Evolutionary conservation across 2,888 invertebrate genomes (phyloP).

Genomic region (Marasmarcha lunaedactyla): DNA sequence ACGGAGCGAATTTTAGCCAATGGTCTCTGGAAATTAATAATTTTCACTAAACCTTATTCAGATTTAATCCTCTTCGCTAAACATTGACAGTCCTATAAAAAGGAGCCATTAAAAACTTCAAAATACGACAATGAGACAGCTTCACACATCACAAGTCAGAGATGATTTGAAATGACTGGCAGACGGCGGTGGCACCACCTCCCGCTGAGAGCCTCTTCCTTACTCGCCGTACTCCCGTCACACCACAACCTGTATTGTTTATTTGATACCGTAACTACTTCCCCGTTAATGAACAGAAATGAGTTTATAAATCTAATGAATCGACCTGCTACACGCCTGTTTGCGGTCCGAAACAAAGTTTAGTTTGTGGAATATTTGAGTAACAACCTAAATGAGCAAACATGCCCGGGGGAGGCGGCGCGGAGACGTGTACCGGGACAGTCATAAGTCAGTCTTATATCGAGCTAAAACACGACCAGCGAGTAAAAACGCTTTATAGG

Average conservation of each 20-base stretch:
- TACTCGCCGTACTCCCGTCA: not conserved
- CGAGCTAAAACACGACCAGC: too few relatives aligned
- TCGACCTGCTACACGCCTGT: slow-evolving; percentile 10
- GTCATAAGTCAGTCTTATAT: too few relatives aligned
- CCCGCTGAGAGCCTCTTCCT: not conserved
- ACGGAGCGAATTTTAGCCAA: too few relatives aligned
- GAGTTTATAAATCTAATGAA: slow-evolving; percentile 20
- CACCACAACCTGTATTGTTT: not conserved
- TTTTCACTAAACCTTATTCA: too few relatives aligned
- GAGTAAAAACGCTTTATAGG: not conserved
- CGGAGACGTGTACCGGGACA: too few relatives aligned
- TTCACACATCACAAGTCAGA: not conserved
- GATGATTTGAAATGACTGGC: not conserved
- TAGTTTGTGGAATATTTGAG: slow-evolving; percentile 14
- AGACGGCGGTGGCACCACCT: not conserved
- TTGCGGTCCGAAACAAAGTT: slow-evolving; percentile 14
- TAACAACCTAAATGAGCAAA: slow-evolving; percentile 15
- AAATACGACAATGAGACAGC: not conserved
- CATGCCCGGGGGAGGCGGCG: slow-evolving; percentile 11
- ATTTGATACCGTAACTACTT: not conserved
- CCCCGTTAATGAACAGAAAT: slow-evolving; percentile 18
- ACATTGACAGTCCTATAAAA: too few relatives aligned
- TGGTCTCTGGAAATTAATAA: too few relatives aligned
- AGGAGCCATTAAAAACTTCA: not conserved
- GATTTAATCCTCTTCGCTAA: too few relatives aligned